Evolutionary conservation across 2,888 invertebrate species (phyloP), one percentile per base, ranked within the genome.

Genomic region (Antheraea yamamai): DNA sequence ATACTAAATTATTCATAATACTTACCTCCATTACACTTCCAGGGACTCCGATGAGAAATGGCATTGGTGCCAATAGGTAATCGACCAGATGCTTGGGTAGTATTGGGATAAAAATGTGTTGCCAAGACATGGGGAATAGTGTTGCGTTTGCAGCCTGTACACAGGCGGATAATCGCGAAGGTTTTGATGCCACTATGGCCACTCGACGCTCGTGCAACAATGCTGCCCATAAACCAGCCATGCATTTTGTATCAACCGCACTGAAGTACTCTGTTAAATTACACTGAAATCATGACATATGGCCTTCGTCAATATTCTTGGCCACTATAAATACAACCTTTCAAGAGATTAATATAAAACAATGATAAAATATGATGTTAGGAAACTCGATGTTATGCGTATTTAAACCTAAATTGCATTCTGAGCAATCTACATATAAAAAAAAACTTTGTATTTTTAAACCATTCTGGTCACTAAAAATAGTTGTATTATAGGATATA

Each of bases 91-190:
- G 96, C 89, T 97, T 96, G 35, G 99, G 99, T 85, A 99, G 94
- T 82, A 99, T 97, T 74, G 99, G 99, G 92, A 99, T 99, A 91
- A 98, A 99, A 87, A 99, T 98, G 87, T 99, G 99, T 92, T 99
- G 99, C 99, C 99, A 99, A 81, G 97, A 97, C 99, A 99, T 99
- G 0, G 99, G 99, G 92, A 99, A 99, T 68, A 99, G 96, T 72
- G 99, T 97, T 78, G 98, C 97, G 89, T 98, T 98, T 26, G 99
- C 98, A 20, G 99, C 99, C 91, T 99, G 98, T 47, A 98, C 98
- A 86, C 98, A 98, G 0, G 99, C 98, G 73, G 98, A 98, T 73
- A 99, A 95, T 77, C 98, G 96, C 80, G 98, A 98, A 79, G 99
- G 95, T 87, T 98, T 98, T 79, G 97, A 96, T 0, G 99, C 99